These are phyloP conservation scores for Hirtodrosophila trivittata DNA, from an alignment of 2,888 invertebrate genomes.

Conservation along the genomic window DNA sequence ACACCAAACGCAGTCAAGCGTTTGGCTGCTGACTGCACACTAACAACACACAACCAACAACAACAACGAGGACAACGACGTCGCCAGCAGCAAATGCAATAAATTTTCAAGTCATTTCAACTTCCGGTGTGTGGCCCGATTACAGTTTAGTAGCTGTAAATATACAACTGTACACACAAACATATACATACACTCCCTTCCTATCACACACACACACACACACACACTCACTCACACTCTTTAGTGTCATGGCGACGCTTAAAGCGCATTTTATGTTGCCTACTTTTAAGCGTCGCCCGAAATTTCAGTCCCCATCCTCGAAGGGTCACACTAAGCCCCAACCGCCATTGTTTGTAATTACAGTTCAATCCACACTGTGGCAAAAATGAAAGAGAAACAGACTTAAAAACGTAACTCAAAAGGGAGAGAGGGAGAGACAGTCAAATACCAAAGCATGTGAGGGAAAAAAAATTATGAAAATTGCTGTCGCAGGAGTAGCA, in stretches of 20 bases:
- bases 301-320: conserved; percentile 23
- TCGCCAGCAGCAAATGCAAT: conserved; percentile 68
- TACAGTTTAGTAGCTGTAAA: conserved; percentile 78
- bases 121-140: conserved; percentile 78
- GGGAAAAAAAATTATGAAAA: conserved; percentile 47
- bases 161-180: conserved; percentile 50
- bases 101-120: conserved; percentile 79
- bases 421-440: conserved; percentile 10
- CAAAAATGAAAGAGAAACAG: conserved; percentile 21
- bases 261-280: conserved; percentile 32
- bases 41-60: conserved; percentile 11
- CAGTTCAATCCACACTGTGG: conserved; percentile 63
- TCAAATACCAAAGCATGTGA: conserved; percentile 23
- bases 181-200: not conserved
- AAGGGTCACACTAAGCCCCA: conserved; percentile 21
- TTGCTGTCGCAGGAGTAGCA: conserved; percentile 1
- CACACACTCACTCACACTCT: conserved; percentile 1
- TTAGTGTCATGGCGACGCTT: conserved; percentile 11
- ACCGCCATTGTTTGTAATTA: conserved; percentile 64
- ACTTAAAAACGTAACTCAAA: too few relatives aligned
- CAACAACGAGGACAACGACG: conserved; percentile 11
- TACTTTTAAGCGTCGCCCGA: conserved; percentile 31
- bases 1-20: conserved; percentile 63
- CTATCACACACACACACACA: not conserved
- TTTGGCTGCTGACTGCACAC: conserved; percentile 62